Conservation (phyloP, 2,797 vertebrate genomes). For the Micromesistius poutassou region DNA sequence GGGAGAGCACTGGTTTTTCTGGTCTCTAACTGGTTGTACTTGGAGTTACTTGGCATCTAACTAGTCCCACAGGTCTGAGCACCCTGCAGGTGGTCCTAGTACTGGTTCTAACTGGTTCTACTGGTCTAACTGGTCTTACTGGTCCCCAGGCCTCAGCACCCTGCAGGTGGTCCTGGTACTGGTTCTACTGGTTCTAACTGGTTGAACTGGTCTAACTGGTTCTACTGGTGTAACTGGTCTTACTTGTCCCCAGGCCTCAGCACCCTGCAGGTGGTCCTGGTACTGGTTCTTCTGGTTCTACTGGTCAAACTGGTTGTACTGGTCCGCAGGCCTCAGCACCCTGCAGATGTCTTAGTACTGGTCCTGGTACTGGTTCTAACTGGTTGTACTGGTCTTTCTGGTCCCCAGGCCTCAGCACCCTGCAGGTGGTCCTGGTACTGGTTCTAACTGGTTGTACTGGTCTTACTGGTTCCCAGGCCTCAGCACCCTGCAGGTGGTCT, state of each 20-base stretch:
- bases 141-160: constrained; percentile 85
- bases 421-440: constrained; percentile 85
- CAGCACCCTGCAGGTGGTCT: constrained; percentile 92
- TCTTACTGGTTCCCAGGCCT: constrained; percentile 75
- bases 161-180: constrained; percentile 88
- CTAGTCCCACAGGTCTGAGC: too few species aligned
- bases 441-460: background rate
- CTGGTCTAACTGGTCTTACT: background rate
- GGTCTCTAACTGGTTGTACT: background rate
- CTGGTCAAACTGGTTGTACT: background rate
- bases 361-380: background rate
- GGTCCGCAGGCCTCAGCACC: constrained; percentile 86
- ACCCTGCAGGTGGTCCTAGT: background rate
- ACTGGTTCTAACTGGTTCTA: background rate
- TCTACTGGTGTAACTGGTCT: background rate
- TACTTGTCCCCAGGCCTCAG: constrained; percentile 79
- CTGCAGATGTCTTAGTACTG: constrained; percentile 88
- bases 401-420: constrained; percentile 86
- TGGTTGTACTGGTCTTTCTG: background rate
- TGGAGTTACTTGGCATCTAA: too few species aligned
- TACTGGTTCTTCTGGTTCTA: background rate
- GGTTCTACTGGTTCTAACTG: background rate
- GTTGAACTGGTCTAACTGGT: background rate
- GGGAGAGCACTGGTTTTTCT: background rate
- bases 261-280: constrained; percentile 93